Evolutionary conservation across 64 coral and sea anemone genomes (phyloP).

Genomic region (Stylophora pistillata): DNA sequence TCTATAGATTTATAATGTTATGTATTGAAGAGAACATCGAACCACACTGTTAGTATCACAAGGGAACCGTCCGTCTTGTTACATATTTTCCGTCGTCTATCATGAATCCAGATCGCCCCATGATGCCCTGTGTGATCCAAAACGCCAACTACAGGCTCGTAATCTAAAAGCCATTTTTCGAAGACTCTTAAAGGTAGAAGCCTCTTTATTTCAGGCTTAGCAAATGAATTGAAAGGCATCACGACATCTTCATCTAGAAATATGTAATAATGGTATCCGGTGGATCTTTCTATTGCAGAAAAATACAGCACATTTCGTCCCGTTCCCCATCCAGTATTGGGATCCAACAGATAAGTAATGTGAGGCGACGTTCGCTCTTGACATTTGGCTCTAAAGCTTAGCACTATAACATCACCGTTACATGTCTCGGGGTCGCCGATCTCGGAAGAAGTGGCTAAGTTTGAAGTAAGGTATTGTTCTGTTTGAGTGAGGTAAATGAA

Average conservation of each 20-base stretch:
- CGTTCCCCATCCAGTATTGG: conserved; percentile 35
- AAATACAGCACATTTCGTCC: conserved; percentile 47
- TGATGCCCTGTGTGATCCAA: neutral
- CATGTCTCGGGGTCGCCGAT: conserved; percentile 46
- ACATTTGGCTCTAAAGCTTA: conserved; percentile 12
- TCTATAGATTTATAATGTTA: conserved; percentile 36
- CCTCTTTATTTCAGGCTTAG: neutral
- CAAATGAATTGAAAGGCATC: neutral
- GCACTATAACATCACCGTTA: conserved; percentile 54
- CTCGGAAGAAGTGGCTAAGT: neutral
- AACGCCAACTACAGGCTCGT: conserved; percentile 45
- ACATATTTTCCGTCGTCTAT: neutral
- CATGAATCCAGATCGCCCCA: neutral
- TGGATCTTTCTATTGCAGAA: neutral
- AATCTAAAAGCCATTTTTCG: conserved; percentile 50
- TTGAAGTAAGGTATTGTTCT: conserved; percentile 9
- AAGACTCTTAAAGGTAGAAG: conserved; percentile 10
- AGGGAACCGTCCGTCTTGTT: conserved; percentile 6
- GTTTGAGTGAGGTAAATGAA: conserved; percentile 53
- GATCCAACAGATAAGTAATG: conserved; percentile 35
- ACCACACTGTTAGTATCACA: conserved; percentile 18
- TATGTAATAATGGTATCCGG: conserved; percentile 40
- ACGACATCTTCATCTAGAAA: conserved; percentile 48
- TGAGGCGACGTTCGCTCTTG: neutral
- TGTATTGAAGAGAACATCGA: conserved; percentile 43